These are phyloP conservation scores for Porites lobata DNA, from an alignment of 92 coral and sea anemone species.

Conservation along the genomic window DNA sequence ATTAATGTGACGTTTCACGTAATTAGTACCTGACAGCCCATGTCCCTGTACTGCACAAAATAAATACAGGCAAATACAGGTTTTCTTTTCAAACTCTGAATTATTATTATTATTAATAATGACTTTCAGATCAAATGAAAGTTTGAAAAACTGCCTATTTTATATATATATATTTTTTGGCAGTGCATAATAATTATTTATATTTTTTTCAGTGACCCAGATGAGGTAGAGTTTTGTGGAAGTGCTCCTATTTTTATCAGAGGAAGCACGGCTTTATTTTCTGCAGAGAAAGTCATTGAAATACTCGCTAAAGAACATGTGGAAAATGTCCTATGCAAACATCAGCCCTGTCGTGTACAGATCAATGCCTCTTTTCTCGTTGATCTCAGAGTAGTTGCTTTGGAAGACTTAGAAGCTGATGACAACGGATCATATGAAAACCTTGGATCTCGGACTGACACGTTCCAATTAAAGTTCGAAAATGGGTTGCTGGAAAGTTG, in stretches of 20 bases:
- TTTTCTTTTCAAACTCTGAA: too few relatives aligned
- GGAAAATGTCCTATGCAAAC: slow-evolving; percentile 36
- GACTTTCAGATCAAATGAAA: too few relatives aligned
- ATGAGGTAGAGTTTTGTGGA: slow-evolving; percentile 56
- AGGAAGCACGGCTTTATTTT: slow-evolving; percentile 43
- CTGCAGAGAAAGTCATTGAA: slow-evolving; percentile 10
- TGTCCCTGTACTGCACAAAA: too few relatives aligned
- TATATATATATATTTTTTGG: too few relatives aligned
- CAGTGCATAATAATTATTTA: too few relatives aligned
- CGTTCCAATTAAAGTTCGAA: not conserved
- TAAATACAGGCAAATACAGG: too few relatives aligned
- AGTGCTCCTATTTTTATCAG: slow-evolving; percentile 40
- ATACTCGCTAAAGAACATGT: slow-evolving; percentile 18
- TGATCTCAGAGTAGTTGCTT: slow-evolving; percentile 25
- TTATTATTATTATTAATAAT: too few relatives aligned
- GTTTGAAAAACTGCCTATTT: too few relatives aligned
- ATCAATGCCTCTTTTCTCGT: slow-evolving; percentile 52
- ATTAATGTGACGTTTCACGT: too few relatives aligned
- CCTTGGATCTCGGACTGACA: slow-evolving; percentile 33
- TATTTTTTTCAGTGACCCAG: too few relatives aligned
- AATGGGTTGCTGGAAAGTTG: slow-evolving; percentile 11
- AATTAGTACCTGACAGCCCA: too few relatives aligned
- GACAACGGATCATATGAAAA: slow-evolving; percentile 48
- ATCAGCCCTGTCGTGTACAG: slow-evolving; percentile 54
- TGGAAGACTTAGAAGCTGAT: slow-evolving; percentile 49